Conservation (phyloP, 2,888 invertebrate genomes). For the Strigamia crassipes region DNA sequence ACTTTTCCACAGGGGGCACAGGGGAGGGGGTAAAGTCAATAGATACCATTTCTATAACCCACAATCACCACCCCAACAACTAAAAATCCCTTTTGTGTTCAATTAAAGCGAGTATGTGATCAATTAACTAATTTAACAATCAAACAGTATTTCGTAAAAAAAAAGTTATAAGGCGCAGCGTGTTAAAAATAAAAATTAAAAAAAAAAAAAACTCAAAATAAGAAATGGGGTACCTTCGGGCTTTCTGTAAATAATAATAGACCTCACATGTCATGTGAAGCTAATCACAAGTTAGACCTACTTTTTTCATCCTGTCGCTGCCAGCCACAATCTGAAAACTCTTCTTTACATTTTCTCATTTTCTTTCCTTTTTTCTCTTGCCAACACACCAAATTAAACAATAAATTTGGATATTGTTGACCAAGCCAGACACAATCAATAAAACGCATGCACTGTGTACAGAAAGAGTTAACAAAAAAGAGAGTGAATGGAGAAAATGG, state of each 20-base stretch:
- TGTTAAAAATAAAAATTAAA: too few relatives aligned
- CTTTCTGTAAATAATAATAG: constrained; percentile 22
- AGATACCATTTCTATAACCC: constrained; percentile 31
- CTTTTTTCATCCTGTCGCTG: constrained; percentile 14
- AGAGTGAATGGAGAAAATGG: neutral
- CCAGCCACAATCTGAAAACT: constrained; percentile 18
- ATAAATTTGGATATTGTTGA: constrained; percentile 10
- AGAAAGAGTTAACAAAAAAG: neutral
- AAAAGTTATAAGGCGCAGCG: neutral
- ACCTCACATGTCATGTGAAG: constrained; percentile 14
- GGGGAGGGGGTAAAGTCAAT: constrained; percentile 19
- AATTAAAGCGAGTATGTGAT: neutral
- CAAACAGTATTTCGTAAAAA: neutral
- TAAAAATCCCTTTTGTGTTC: neutral
- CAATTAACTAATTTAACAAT: neutral
- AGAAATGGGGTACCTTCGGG: neutral
- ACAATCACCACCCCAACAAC: neutral
- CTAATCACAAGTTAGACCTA: constrained; percentile 26
- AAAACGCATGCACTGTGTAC: neutral
- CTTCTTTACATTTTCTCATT: constrained; percentile 10
- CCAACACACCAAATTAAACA: constrained; percentile 4
- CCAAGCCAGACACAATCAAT: neutral
- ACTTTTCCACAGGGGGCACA: constrained; percentile 7
- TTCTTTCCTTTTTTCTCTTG: neutral
- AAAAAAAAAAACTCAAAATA: neutral